These are phyloP conservation scores for Cryptotermes secundus DNA, from an alignment of 1,140 invertebrate genomes.

Conservation along the genomic window DNA sequence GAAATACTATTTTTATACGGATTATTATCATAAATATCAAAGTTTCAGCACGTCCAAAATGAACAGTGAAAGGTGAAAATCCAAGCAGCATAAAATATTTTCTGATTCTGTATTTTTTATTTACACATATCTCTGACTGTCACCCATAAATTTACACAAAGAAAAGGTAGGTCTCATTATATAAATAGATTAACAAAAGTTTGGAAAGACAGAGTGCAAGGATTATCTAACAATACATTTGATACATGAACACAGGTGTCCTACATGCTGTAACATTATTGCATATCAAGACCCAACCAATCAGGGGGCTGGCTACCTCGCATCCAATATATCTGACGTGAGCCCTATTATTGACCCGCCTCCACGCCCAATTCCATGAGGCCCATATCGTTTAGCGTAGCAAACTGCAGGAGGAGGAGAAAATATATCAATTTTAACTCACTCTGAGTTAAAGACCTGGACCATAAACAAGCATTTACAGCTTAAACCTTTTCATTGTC, in stretches of 20 bases:
- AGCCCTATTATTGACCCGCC: constrained; percentile 70
- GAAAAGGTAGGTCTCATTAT: not conserved
- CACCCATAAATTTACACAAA: not conserved
- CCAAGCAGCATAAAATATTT: no score
- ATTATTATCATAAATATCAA: no score
- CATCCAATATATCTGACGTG: constrained; percentile 67
- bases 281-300: not conserved
- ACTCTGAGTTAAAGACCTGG: not conserved
- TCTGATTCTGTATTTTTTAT: no score
- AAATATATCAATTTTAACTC: not conserved
- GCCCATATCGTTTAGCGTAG: constrained; percentile 80
- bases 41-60: no score
- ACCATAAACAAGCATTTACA: constrained; percentile 7
- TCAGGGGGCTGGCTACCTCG: constrained; percentile 42
- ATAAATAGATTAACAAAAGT: not conserved
- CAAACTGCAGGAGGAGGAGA: constrained; percentile 55
- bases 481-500: not conserved
- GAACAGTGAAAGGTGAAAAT: no score
- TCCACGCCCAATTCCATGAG: constrained; percentile 86
- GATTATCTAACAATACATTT: not conserved
- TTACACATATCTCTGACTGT: not conserved
- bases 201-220: not conserved
- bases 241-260: not conserved
- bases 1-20: not conserved
- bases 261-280: constrained; percentile 49